Conservation (phyloP, 2,113 vertebrate species). For the Mohoua ochrocephala region DNA sequence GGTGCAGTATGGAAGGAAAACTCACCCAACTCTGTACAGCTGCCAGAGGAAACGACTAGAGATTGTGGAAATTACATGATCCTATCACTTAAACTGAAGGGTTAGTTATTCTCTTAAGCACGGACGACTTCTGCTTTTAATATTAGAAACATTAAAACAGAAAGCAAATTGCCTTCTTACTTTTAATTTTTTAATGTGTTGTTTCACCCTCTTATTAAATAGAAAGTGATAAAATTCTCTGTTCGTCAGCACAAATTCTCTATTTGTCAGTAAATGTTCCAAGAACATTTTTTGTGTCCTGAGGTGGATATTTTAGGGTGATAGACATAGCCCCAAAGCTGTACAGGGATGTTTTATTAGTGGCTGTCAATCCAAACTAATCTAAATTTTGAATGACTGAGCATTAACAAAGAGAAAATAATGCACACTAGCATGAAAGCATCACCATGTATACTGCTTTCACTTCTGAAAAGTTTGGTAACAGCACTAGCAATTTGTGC, state of each 20-base stretch:
- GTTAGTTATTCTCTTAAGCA: neutral
- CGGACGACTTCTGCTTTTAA: neutral
- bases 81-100: neutral
- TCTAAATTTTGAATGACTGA: neutral
- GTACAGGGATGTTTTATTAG: neutral
- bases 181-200: neutral
- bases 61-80: neutral
- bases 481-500: neutral
- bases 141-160: neutral
- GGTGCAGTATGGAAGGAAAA: fast-evolving
- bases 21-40: neutral
- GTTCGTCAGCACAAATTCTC: no score
- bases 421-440: neutral
- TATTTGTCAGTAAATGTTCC: neutral
- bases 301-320: neutral
- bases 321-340: neutral
- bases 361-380: neutral
- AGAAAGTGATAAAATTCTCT: neutral
- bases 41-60: neutral
- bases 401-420: neutral
- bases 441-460: neutral
- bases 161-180: neutral
- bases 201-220: neutral
- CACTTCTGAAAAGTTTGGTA: neutral
- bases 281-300: neutral